Base-by-base conservation (phyloP, 2,797 vertebrate genomes). In the Bradypodion pumilum region DNA sequence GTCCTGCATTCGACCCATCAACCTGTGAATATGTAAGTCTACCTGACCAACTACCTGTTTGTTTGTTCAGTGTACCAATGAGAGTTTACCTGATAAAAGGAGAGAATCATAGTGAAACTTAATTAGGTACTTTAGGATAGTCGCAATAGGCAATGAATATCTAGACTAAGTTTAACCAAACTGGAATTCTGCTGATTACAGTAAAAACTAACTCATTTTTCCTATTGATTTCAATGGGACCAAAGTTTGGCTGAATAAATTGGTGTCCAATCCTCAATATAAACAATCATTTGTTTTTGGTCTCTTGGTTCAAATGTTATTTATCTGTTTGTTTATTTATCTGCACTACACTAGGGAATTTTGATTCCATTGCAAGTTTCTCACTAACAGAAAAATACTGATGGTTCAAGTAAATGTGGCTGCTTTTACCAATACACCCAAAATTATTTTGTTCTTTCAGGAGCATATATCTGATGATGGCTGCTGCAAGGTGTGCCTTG, bases 1-100 rank as follows among this genome's bases (percentile, higher is more conserved):
- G 96, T 46, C 89, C 90, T 62, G 0, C 8, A 1, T 63, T 92
- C 12, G 72, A 87, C 42, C 2, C 49, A 0, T 74, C 91, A 1
- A 29, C 60, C 29, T 96, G 96, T 76, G 25, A 84, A 1, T 10
- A 0, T 60, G 96, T 96, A 91, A 94, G 96, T 90, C 49, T 49
- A 75, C 42, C 32, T 70, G 32, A 76, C 69, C 19, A 63, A 44
- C 44, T 35, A 32, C 32, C 73, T 49, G 16, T 32, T 7, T 46
- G 42, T 60, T 81, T 75, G n/a, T 75, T 80, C 70, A 13, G 29
- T 44, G 37, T 35, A 23, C 12, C 7, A 19, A 0, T 82, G 46
- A 56, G 19, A 65, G 29, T 35, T 83, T 59, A 59, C 68, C 37
- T 25, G 16, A 70, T 35, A 49, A 0, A 87, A 10, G 37, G 25